phyloP scores from a whole-genome alignment of 2,888 invertebrate genomes.

The Ellobium chinense region DNA sequence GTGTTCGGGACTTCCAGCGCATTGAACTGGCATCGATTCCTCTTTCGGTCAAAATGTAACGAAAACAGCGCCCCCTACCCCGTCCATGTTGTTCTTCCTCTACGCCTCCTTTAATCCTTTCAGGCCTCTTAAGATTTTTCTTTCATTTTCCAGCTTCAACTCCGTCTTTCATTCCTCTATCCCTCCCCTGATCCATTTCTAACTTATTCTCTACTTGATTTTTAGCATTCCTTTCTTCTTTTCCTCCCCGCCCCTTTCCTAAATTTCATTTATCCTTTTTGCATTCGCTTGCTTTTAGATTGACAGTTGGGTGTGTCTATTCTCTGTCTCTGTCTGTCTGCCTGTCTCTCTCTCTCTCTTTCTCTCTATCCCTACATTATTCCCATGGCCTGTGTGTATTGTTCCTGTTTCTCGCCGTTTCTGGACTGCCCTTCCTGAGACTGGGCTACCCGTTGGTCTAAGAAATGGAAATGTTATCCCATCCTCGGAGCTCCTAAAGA shows the following conservation, averaged over 20 bases:
- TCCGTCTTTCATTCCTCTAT: background rate
- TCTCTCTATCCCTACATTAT: background rate
- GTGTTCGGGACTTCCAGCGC: conserved; percentile 24
- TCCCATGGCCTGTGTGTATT: background rate
- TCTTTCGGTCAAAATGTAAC: conserved; percentile 24
- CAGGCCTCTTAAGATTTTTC: background rate
- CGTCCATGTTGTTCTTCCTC: background rate
- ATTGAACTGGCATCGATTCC: conserved; percentile 31
- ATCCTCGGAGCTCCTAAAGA: background rate
- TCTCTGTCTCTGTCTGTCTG: background rate
- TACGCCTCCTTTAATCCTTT: background rate
- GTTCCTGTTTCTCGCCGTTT: background rate
- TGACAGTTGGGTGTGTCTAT: background rate
- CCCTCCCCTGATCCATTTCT: background rate
- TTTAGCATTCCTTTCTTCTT: background rate
- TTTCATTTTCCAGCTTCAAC: background rate
- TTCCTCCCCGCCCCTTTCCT: background rate
- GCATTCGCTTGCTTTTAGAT: too few species aligned
- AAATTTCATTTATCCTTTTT: background rate
- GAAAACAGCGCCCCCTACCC: conserved; percentile 5
- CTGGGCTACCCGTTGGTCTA: background rate
- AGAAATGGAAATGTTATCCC: background rate
- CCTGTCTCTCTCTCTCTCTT: background rate
- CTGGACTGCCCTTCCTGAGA: background rate
- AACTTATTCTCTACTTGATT: background rate